A percentile compares a stretch with the other conserved stretches of the same genome.
Evolutionary conservation across 2,113 vertebrate genomes (phyloP).

Genomic region (Lophius piscatorius): DNA sequence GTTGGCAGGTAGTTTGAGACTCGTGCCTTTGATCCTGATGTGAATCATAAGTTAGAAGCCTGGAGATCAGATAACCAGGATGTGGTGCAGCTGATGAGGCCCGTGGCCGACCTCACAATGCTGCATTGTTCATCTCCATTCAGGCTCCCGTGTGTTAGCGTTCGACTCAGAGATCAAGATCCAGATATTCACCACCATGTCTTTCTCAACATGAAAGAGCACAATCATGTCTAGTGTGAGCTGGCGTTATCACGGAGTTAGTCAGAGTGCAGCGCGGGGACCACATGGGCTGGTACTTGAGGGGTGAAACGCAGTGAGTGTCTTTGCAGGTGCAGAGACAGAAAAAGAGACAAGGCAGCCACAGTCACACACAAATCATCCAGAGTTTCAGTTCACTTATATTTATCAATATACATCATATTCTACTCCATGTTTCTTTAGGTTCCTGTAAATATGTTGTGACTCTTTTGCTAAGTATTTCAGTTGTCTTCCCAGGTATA

Average conservation of each 20-base stretch:
- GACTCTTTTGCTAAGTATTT: no score
- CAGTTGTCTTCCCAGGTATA: no score
- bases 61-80: constrained; percentile 68
- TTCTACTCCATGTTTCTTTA: no score
- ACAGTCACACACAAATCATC: no score
- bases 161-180: constrained; percentile 55
- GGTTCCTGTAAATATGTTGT: no score
- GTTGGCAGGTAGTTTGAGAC: constrained; percentile 51
- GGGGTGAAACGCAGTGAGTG: constrained; percentile 25
- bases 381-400: no score
- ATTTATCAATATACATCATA: no score
- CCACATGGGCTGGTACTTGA: constrained; percentile 14
- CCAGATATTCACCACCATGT: constrained; percentile 46
- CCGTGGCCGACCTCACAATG: constrained; percentile 60
- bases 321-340: not conserved
- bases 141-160: constrained; percentile 38
- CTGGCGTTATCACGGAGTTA: constrained; percentile 15
- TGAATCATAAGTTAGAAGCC: constrained; percentile 46
- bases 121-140: constrained; percentile 48
- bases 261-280: constrained; percentile 7
- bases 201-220: constrained; percentile 28
- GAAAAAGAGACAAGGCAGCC: not conserved
- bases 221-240: constrained; percentile 39
- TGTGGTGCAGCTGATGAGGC: constrained; percentile 66
- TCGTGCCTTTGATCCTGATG: constrained; percentile 31